phyloP scores from a whole-genome alignment of 1,140 invertebrate species.

The Sweltsa coloradensis region DNA sequence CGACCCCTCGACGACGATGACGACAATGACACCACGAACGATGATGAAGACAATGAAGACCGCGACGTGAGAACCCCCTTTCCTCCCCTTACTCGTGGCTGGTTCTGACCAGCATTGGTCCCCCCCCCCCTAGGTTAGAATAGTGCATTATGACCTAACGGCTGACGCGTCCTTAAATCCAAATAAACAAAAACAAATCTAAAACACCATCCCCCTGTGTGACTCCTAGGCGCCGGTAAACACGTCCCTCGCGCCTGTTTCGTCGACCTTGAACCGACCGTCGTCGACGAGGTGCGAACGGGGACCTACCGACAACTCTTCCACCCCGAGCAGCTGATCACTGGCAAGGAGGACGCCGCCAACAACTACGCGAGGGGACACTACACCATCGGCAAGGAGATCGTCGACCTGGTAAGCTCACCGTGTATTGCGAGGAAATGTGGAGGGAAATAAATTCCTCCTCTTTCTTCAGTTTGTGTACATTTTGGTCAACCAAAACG shows the following conservation, averaged over 20 bases:
- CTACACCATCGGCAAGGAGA: slow-evolving; percentile 85
- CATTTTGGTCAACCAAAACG: not conserved
- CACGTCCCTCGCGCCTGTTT: slow-evolving; percentile 63
- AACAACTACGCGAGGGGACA: slow-evolving; percentile 84
- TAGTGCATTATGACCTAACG: too few species aligned
- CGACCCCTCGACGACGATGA: too few species aligned
- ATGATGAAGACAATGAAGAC: too few species aligned
- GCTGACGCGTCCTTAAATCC: too few species aligned
- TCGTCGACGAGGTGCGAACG: slow-evolving; percentile 67
- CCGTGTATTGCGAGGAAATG: slow-evolving; percentile 32
- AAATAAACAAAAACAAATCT: too few species aligned
- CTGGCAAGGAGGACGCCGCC: slow-evolving; percentile 78
- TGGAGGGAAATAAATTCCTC: not conserved
- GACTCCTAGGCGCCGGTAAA: slow-evolving; percentile 73
- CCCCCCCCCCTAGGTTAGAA: too few species aligned
- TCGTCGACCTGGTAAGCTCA: slow-evolving; percentile 69
- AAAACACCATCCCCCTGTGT: too few species aligned
- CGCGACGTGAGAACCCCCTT: too few species aligned
- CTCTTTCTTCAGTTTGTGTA: not conserved
- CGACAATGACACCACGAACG: too few species aligned
- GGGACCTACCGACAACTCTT: slow-evolving; percentile 75
- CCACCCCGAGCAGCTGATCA: slow-evolving; percentile 75
- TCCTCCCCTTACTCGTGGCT: too few species aligned
- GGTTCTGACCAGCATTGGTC: too few species aligned
- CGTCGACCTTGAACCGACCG: slow-evolving; percentile 61